Evolutionary conservation across 35 echinoderm and acorn worm species (phyloP), one percentile per base, ranked within the genome.

Genomic region (Apostichopus parvimensis): DNA sequence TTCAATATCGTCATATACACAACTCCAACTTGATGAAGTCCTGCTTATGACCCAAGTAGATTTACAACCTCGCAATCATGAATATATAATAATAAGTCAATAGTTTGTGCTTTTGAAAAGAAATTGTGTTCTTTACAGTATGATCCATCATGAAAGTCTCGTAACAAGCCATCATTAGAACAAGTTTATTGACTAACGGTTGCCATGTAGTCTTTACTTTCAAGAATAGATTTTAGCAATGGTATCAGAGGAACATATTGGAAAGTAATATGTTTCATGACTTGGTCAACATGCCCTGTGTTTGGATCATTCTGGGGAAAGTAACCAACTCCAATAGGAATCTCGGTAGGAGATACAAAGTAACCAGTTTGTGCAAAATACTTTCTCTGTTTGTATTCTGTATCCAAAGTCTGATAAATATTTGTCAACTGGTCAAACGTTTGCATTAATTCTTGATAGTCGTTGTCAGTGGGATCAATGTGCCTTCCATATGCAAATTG

Each of bases 1-100:
- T 80, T 45, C 25, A 80, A 7, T 14, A 80, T 34, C 7, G 78
- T 80, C 78, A 80, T 80, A 6, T 80, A 52, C 8, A 80, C 7
- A 80, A 80, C 78, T 1, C 78, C 25, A 52, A 80, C 78, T 80
- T 80, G 28, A 52, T 80, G 78, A n/a, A 80, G 28, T 52, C 78
- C 78, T 84, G 81, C 81, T 84, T 84, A 58, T 0, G 81, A 84
- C 9, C 81, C 54, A 54, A 59, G 52, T 58, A 57, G 81, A 54
- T 84, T 84, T 9, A 58, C 81, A 59, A 84, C 81, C 52, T 88
- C 90, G 66, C 91, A 90, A 15, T 97, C 93, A 91, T 97, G 87
- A 22, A 90, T 82, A 70, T 97, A 97, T 2, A 97, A 77, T n/a
- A 87, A 71, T 9, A 96, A 10, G 4, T 79, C 22, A 59, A 91